phyloP scores from a whole-genome alignment of 2,797 vertebrate genomes.

The Aulostomus chinensis region DNA sequence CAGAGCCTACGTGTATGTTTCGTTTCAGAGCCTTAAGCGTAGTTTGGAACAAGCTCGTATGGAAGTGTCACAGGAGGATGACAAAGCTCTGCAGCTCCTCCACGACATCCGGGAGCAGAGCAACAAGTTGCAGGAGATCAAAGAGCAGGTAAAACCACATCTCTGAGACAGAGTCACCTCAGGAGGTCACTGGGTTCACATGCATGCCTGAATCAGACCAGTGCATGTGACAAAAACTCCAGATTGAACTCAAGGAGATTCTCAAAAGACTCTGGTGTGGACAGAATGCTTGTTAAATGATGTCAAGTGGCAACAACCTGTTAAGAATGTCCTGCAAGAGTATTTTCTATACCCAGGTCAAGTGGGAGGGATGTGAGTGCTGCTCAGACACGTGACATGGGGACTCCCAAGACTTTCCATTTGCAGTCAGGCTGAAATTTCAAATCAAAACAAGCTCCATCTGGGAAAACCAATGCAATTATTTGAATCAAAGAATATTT shows the following conservation, averaged over 20 bases:
- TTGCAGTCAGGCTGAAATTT: no score
- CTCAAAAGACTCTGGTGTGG: no score
- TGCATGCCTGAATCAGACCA: no score
- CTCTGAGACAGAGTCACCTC: neutral
- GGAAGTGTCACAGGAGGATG: slow-evolving; percentile 98
- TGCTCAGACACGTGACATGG: neutral
- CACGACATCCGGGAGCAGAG: slow-evolving; percentile 99
- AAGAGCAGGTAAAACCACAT: slow-evolving; percentile 89
- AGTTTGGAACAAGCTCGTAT: slow-evolving; percentile 98
- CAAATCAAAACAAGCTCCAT: no score
- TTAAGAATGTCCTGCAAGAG: neutral
- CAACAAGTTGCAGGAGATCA: slow-evolving; percentile 98
- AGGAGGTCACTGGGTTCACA: neutral
- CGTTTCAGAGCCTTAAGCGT: slow-evolving; percentile 94
- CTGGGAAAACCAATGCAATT: no score
- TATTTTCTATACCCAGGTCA: neutral
- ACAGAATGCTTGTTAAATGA: no score
- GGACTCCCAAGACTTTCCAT: neutral
- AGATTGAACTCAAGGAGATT: no score
- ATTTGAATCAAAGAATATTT: no score
- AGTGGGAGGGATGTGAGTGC: neutral
- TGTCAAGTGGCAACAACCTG: no score
- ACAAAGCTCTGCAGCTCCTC: slow-evolving; percentile 97
- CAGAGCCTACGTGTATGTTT: no score
- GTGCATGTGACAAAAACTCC: neutral